phyloP scores from a whole-genome alignment of 2,113 vertebrate species.

The Opisthocomus hoazin region DNA sequence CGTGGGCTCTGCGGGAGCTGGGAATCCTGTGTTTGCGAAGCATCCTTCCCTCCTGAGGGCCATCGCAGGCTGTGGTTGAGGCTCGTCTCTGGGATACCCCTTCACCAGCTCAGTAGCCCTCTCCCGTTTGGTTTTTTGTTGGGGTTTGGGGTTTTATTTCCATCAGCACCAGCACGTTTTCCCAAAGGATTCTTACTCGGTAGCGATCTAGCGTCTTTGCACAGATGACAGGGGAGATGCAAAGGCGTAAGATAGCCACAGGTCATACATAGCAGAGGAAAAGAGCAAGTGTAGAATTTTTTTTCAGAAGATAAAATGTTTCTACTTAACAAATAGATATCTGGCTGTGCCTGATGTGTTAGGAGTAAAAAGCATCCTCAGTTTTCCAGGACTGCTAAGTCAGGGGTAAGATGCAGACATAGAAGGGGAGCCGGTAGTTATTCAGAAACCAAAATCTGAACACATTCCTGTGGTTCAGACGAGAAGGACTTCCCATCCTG shows the following conservation, averaged over 20 bases:
- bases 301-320: background rate
- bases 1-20: background rate
- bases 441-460: too few relatives aligned
- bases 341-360: rapidly evolving
- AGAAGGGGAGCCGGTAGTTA: too few relatives aligned
- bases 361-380: background rate
- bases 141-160: too few relatives aligned
- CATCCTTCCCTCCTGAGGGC: background rate
- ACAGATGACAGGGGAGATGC: rapidly evolving
- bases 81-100: too few relatives aligned
- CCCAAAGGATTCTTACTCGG: too few relatives aligned
- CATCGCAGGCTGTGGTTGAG: background rate
- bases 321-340: rapidly evolving
- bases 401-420: background rate
- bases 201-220: rapidly evolving
- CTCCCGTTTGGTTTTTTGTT: too few relatives aligned
- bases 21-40: rapidly evolving
- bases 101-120: too few relatives aligned
- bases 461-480: rapidly evolving
- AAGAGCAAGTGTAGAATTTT: too few relatives aligned
- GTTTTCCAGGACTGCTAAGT: background rate
- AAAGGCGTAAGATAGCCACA: rapidly evolving
- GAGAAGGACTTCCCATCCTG: background rate
- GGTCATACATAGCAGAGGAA: rapidly evolving
- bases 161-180: rapidly evolving